phyloP scores from a whole-genome alignment of 2,888 invertebrate genomes.

The Epicampocera succincta region DNA sequence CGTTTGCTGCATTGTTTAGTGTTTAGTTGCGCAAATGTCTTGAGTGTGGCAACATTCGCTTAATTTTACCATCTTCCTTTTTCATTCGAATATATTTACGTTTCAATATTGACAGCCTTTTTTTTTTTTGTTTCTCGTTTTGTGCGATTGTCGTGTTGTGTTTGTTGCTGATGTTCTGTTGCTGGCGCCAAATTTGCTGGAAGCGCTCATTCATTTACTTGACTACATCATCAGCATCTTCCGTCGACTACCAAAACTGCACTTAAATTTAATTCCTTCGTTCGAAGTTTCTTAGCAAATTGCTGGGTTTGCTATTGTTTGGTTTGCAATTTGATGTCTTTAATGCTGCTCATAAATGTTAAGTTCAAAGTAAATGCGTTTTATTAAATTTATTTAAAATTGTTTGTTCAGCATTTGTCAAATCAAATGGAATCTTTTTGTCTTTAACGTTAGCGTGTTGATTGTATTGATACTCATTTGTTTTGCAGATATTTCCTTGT shows the following conservation, averaged over 20 bases:
- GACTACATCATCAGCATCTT: constrained; percentile 51
- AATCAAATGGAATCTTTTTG: no score
- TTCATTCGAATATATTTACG: background rate
- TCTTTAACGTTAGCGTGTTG: no score
- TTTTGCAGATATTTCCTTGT: no score
- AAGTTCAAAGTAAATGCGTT: constrained; percentile 29
- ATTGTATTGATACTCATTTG: no score
- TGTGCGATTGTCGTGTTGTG: no score
- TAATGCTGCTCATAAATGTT: constrained; percentile 41
- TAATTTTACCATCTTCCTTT: background rate
- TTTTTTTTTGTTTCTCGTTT: no score
- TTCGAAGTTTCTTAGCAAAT: constrained; percentile 1
- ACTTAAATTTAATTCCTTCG: background rate
- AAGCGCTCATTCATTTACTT: constrained; percentile 60
- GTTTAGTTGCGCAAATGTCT: no score
- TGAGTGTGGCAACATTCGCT: background rate
- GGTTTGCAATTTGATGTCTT: constrained; percentile 20
- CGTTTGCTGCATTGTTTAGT: no score
- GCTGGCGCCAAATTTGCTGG: constrained; percentile 70
- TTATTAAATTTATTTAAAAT: background rate
- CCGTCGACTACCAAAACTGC: constrained; percentile 10
- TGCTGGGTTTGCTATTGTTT: constrained; percentile 5
- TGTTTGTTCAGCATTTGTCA: background rate
- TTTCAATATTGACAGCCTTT: no score
- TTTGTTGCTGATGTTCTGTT: constrained; percentile 14